Evolutionary conservation across 2,113 vertebrate genomes (phyloP).

Genomic region (Pomatorhinus ruficollis): DNA sequence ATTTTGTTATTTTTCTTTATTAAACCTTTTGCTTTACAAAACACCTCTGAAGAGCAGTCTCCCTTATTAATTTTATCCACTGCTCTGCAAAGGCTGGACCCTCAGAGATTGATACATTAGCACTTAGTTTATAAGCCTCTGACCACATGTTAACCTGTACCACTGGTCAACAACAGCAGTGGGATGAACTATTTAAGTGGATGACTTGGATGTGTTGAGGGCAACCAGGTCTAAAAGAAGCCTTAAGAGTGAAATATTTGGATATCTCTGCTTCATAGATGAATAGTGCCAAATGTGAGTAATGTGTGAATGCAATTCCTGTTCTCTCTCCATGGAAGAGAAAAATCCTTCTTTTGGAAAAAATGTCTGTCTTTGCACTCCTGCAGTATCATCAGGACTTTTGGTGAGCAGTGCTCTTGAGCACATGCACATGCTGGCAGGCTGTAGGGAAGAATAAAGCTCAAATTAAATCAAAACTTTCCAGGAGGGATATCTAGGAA

Average conservation of each 20-base stretch:
- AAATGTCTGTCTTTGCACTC: not conserved
- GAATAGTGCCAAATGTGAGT: not conserved
- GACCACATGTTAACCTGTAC: too few relatives aligned
- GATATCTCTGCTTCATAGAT: not conserved
- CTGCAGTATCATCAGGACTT: not conserved
- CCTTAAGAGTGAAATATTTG: not conserved
- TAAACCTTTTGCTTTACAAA: too few relatives aligned
- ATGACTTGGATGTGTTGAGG: not conserved
- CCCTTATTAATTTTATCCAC: too few relatives aligned
- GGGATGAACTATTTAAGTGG: not conserved
- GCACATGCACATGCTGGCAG: not conserved
- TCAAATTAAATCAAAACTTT: not conserved
- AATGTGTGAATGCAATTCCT: not conserved
- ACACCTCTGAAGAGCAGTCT: too few relatives aligned
- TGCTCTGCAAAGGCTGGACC: too few relatives aligned
- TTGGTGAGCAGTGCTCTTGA: not conserved
- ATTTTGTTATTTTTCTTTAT: too few relatives aligned
- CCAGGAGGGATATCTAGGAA: not conserved
- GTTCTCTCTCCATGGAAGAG: accelerated
- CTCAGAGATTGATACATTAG: too few relatives aligned
- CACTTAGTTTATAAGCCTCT: too few relatives aligned
- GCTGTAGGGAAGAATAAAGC: not conserved
- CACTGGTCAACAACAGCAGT: not conserved
- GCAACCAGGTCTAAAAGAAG: not conserved
- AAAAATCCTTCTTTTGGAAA: not conserved